Conservation (phyloP, 2,797 vertebrate genomes). For the Sparidentex hasta region DNA sequence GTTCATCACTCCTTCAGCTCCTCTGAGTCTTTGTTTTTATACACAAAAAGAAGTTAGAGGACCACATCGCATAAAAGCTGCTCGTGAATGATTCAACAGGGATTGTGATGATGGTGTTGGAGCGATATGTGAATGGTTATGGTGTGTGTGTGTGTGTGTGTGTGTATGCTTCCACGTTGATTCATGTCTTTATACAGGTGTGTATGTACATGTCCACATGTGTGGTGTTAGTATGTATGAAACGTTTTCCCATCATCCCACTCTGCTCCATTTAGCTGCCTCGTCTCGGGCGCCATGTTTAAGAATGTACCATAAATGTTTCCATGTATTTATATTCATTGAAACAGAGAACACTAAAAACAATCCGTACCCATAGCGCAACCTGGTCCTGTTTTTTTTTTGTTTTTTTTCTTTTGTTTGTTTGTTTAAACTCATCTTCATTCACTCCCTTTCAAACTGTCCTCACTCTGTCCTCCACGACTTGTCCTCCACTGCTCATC, state of each 20-base stretch:
- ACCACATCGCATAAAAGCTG: not conserved
- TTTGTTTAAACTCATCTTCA: conserved; percentile 15
- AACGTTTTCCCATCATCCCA: conserved; percentile 19
- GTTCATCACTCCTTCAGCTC: conserved; percentile 5
- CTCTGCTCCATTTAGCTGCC: not conserved
- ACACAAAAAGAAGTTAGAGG: conserved; percentile 15
- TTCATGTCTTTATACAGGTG: not conserved
- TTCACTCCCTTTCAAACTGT: not conserved
- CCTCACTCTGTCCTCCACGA: not conserved
- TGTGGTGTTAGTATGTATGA: conserved; percentile 24
- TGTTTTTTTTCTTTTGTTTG: no score
- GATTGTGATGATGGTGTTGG: not conserved
- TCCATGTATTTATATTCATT: conserved; percentile 21
- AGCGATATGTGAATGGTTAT: conserved; percentile 11
- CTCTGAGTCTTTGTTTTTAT: conserved; percentile 9
- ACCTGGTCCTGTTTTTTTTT: not conserved
- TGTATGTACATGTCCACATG: conserved; percentile 1
- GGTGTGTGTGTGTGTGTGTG: conserved; percentile 19
- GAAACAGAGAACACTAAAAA: conserved; percentile 14
- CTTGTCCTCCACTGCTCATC: not conserved
- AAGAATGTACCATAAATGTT: conserved; percentile 40
- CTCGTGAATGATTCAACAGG: conserved; percentile 47
- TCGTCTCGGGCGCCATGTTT: not conserved
- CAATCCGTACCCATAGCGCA: conserved; percentile 11
- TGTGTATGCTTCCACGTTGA: conserved; percentile 9